Percentiles rank a stretch among this genome's conserved stretches.
Evolutionary conservation across 2,113 vertebrate species (phyloP).

Genomic region (Myiopsitta monachus): DNA sequence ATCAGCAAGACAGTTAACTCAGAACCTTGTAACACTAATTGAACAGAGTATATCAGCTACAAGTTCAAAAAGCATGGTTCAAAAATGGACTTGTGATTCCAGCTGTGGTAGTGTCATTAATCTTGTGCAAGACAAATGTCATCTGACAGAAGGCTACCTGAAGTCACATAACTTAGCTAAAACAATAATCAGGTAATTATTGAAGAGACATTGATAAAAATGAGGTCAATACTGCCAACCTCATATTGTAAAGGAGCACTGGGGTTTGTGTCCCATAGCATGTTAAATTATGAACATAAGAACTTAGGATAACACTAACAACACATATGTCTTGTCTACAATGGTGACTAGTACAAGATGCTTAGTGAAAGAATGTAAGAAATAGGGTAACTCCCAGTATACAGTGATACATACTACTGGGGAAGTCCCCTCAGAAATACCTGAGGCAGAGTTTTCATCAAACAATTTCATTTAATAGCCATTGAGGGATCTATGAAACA

Average conservation of each 20-base stretch:
- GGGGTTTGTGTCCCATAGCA: background rate
- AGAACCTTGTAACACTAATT: background rate
- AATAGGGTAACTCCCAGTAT: background rate
- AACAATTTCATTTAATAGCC: background rate
- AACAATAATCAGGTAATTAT: background rate
- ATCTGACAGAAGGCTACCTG: background rate
- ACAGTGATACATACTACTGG: background rate
- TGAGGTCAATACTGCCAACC: background rate
- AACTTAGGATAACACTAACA: background rate
- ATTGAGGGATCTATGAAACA: background rate
- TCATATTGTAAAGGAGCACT: background rate
- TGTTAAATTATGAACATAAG: background rate
- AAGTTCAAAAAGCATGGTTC: background rate
- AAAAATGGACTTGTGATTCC: background rate
- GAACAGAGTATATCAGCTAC: background rate
- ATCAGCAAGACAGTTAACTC: background rate
- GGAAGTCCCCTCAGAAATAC: background rate
- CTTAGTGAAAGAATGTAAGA: background rate
- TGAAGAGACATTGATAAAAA: background rate
- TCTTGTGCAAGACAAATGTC: background rate
- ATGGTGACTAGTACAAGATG: background rate
- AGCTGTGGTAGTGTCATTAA: background rate
- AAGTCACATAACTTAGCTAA: background rate
- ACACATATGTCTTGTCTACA: background rate
- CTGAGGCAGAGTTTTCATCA: background rate